Evolutionary conservation across 2,888 invertebrate species (phyloP), one percentile per base, ranked within the genome.

Genomic region (Cerceris ruficornis): DNA sequence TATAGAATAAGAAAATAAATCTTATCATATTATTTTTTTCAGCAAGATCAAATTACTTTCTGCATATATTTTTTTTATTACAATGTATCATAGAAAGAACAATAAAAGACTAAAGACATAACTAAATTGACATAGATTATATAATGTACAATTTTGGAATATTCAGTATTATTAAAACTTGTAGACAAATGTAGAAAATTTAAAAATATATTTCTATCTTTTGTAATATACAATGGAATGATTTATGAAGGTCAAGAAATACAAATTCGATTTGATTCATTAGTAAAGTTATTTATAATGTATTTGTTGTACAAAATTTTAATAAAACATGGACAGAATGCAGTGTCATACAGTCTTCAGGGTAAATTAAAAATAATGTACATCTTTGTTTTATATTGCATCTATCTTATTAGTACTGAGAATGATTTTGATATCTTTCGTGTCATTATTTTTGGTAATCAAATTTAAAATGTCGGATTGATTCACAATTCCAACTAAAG

Each of bases 391-490:
- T 50, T n/a, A 13, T 50, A 6, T n/a, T n/a, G 1, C 6, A 41
- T 14, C 39, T 81, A 84, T 17, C 85, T 87, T 68, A 54, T 59
- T 54, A 68, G 8, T 49, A 39, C 9, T 43, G 41, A 15, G n/a
- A 49, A 15, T 61, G 54, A 13, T 57, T 71, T 71, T 6, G 52
- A 61, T 17, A n/a, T 64, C n/a, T 46, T 73, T 17, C 42, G 61
- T 75, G 59, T 61, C 70, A 14, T 75, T 73, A 55, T 60, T 49
- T 11, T 80, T 81, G 1, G 55, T 93, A 83, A 97, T 95, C 87
- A 94, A 95, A 80, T 94, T 93, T 28, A 97, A 93, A 64, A 97
- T 92, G 88, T 96, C 96, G 80, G 95, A 94, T 75, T 96, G 95
- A 42, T 95, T 96, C 1, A 96, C 94, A 69, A 96, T 93, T 49